phyloP scores from a whole-genome alignment of 1,140 invertebrate species.

The Leptonema lineaticorne region DNA sequence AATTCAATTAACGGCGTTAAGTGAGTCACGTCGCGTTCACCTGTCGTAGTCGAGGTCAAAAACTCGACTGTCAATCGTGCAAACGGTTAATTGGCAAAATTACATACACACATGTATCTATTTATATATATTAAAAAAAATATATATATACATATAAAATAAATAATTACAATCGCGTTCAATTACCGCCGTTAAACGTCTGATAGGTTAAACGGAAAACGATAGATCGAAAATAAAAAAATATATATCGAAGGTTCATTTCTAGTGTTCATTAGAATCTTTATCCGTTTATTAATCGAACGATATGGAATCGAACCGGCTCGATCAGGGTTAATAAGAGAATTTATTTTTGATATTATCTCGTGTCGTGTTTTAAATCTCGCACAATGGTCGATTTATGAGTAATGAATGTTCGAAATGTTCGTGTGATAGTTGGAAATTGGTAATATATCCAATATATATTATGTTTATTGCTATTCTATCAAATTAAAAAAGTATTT shows the following conservation, averaged over 20 bases:
- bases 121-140: no score
- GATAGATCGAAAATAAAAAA: no score
- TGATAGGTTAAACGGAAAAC: no score
- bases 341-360: no score
- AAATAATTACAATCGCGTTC: slow-evolving; percentile 12
- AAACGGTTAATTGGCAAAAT: slow-evolving; percentile 30
- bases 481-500: no score
- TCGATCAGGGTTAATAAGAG: neutral
- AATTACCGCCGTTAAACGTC: neutral
- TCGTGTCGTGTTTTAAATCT: no score
- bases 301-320: neutral
- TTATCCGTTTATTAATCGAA: slow-evolving; percentile 18
- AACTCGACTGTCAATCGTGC: slow-evolving; percentile 34
- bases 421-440: neutral
- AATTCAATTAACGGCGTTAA: neutral
- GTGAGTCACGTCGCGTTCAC: slow-evolving; percentile 22
- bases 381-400: neutral
- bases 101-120: no score
- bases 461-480: no score
- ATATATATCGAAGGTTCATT: neutral
- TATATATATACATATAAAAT: neutral
- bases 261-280: slow-evolving; percentile 13
- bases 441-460: no score
- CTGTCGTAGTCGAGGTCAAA: slow-evolving; percentile 23
- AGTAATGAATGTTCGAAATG: neutral